A percentile compares a stretch with the other conserved stretches of the same genome.
Evolutionary conservation across 2,797 vertebrate species (phyloP).

Genomic region (Macrochelys suwanniensis): DNA sequence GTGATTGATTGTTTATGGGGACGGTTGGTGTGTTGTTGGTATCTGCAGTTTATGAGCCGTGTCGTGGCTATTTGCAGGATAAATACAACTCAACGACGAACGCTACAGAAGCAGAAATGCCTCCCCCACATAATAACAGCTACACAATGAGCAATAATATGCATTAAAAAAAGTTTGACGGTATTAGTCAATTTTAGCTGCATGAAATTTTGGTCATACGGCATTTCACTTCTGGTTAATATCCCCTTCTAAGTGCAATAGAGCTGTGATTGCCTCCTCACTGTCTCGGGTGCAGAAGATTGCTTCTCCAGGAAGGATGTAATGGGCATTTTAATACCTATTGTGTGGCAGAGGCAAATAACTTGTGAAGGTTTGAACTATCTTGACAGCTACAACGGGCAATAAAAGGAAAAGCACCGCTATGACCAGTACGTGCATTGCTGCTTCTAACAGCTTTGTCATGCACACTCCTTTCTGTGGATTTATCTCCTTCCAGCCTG

Average conservation of each 20-base stretch:
- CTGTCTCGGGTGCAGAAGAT: conserved; percentile 25
- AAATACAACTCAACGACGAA: conserved; percentile 3
- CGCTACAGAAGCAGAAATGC: conserved; percentile 13
- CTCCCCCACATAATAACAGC: conserved; percentile 6
- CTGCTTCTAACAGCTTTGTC: neutral
- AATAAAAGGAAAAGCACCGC: neutral
- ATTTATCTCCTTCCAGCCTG: neutral
- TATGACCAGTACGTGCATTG: neutral
- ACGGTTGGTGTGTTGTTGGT: neutral
- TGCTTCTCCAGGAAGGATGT: conserved; percentile 50
- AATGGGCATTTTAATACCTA: conserved; percentile 62
- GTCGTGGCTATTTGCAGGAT: conserved; percentile 8
- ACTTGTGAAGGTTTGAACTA: conserved; percentile 11
- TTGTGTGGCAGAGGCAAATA: conserved; percentile 46
- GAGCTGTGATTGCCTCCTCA: conserved; percentile 44
- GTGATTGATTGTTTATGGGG: conserved; percentile 31
- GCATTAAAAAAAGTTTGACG: neutral
- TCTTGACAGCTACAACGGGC: neutral
- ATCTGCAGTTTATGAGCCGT: conserved; percentile 13
- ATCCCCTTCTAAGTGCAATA: conserved; percentile 23
- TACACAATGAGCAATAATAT: conserved; percentile 23
- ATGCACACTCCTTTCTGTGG: neutral
- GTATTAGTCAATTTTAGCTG: conserved; percentile 50
- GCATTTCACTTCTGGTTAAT: conserved; percentile 44
- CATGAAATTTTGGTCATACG: conserved; percentile 37